Percentiles rank a stretch among this genome's conserved stretches.
Evolutionary conservation across 2,797 vertebrate genomes (phyloP).

Genomic region (Thaleichthys pacificus): DNA sequence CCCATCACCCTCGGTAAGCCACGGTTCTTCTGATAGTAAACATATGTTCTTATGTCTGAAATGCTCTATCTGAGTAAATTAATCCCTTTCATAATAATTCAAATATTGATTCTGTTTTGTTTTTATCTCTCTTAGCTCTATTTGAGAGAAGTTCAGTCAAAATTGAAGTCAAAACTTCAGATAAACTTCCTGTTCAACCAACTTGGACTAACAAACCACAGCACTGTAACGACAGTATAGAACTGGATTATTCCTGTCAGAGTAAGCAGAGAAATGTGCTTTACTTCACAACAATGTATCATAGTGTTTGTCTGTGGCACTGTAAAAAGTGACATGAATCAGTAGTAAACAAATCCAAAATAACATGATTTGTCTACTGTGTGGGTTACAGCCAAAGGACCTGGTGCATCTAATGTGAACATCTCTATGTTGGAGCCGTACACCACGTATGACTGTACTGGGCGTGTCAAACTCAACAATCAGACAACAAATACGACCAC

Average conservation of each 20-base stretch:
- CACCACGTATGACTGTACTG: accelerated
- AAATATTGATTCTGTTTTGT: not conserved
- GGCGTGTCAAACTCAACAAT: not conserved
- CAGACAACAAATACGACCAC: accelerated
- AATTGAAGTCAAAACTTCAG: not conserved
- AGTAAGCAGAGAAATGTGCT: not conserved
- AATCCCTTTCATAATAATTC: too few relatives aligned
- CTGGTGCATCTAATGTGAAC: not conserved
- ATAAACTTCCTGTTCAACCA: not conserved
- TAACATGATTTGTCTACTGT: not conserved
- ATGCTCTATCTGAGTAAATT: too few relatives aligned
- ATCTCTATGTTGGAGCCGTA: constrained; percentile 8
- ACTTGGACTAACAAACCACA: not conserved
- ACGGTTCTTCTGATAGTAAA: not conserved
- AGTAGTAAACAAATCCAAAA: not conserved
- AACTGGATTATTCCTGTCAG: not conserved
- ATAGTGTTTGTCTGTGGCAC: not conserved
- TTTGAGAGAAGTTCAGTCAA: not conserved
- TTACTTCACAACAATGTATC: not conserved
- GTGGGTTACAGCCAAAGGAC: not conserved
- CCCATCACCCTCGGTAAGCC: not conserved
- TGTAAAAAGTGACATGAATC: not conserved
- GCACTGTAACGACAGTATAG: not conserved
- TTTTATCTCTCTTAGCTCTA: not conserved
- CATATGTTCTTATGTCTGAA: too few relatives aligned